Percentiles rank a stretch among this genome's conserved stretches.
These are phyloP conservation scores for Dolichotis patagonum DNA, from an alignment of 2,113 vertebrate genomes.

Conservation along the genomic window DNA sequence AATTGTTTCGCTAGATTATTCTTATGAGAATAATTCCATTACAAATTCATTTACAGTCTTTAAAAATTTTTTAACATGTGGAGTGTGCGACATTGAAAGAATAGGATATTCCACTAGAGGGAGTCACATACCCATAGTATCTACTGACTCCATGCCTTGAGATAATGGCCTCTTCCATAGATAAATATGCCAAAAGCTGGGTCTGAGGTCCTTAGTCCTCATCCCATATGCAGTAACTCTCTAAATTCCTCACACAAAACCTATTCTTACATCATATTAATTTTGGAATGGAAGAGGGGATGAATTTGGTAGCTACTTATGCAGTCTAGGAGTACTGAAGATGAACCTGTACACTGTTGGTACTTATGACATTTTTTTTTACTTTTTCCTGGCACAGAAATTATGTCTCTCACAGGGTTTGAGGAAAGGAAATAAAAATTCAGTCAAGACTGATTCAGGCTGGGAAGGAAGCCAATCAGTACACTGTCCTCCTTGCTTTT, in stretches of 20 bases:
- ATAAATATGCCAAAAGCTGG: not conserved
- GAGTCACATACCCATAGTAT: not conserved
- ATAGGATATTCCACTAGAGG: not conserved
- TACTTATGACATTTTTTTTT: not conserved
- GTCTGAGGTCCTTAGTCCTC: not conserved
- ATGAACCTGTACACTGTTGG: not conserved
- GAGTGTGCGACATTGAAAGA: not conserved
- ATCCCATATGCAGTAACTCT: not conserved
- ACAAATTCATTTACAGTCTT: not conserved
- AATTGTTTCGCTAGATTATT: not conserved
- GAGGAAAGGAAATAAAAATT: not conserved
- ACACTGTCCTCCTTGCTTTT: not conserved
- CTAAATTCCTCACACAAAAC: not conserved
- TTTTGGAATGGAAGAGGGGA: not conserved
- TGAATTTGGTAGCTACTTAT: not conserved
- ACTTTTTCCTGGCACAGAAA: not conserved
- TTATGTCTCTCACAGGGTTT: not conserved
- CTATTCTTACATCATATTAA: not conserved
- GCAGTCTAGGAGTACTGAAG: not conserved
- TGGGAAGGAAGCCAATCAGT: not conserved
- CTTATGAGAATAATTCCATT: not conserved
- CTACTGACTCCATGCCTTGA: not conserved
- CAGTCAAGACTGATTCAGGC: not conserved
- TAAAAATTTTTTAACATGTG: not conserved
- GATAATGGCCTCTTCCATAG: not conserved